phyloP scores from a whole-genome alignment of 30 jellyfish, hydroid and myxozoan species.

The Pelagia noctiluca region DNA sequence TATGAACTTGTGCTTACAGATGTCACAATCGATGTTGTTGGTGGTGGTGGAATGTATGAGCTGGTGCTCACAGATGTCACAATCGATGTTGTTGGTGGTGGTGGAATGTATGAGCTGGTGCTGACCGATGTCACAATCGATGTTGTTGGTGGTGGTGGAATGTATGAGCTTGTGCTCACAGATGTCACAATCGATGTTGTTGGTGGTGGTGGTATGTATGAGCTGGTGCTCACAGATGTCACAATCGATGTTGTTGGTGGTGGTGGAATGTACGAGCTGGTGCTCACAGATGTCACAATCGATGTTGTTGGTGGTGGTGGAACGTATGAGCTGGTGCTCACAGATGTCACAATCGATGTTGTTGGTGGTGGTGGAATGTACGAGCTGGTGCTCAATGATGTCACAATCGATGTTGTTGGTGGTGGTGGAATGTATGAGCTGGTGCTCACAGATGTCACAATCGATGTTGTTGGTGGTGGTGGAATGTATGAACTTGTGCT shows the following conservation, averaged over 20 bases:
- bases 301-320: slow-evolving; percentile 27
- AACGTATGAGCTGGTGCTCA: neutral
- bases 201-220: slow-evolving; percentile 22
- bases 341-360: too few relatives aligned
- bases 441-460: neutral
- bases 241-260: slow-evolving; percentile 18
- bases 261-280: neutral
- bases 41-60: neutral
- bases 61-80: slow-evolving; percentile 9
- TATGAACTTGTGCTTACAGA: slow-evolving; percentile 17
- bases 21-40: slow-evolving; percentile 8
- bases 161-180: neutral
- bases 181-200: slow-evolving; percentile 14
- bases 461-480: slow-evolving; percentile 23
- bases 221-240: slow-evolving; percentile 17
- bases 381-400: too few relatives aligned
- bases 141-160: slow-evolving; percentile 24
- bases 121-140: slow-evolving; percentile 6
- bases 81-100: slow-evolving; percentile 1
- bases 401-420: slow-evolving; percentile 1
- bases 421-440: neutral
- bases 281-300: slow-evolving; percentile 5
- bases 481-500: neutral
- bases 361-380: neutral
- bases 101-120: neutral